Evolutionary conservation across 2,113 vertebrate genomes (phyloP), one percentile per base, ranked within the genome.

Genomic region (Melierax canorus): DNA sequence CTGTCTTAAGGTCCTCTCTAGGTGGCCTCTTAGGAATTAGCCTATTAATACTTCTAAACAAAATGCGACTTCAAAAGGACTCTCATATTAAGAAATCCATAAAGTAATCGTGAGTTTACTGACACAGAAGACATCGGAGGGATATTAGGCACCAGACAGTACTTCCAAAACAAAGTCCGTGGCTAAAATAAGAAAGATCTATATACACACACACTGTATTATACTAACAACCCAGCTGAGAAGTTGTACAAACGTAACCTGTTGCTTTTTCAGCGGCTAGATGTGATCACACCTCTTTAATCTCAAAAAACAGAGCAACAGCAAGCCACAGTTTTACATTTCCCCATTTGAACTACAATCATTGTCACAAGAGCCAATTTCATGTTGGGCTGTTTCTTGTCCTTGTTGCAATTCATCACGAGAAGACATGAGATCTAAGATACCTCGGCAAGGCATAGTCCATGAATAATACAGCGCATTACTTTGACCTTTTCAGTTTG

Each of bases 341-440:
- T 97, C 97, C 87, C 97, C 51, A 73, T 92, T 93, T 96, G 97
- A 97, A 97, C 98, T 95, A 80, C 94, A 79, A 77, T 90, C 97
- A 90, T 88, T 92, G 95, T 96, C 97, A 95, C 91, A 71, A 93
- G 92, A 97, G 90, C 93, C 95, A 90, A 94, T 97, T 96, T 96
- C 97, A 90, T n/a, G 3, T 92, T 36, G 96, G 96, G 97, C 92
- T 53, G 29, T 97, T 93, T 88, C 97, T 86, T 92, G 95, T 96
- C 92, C 96, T 83, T 90, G 60, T 29, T 94, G 97, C 90, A 97
- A 98, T 98, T 96, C 96, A 98, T 98, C 98, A 98, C 3, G 34
- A 83, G 93, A 86, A 94, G 95, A 95, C 73, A 34, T 34, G 81
- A 97, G 97, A 96, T 94, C 62, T 48, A 48, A 90, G 94, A 92